phyloP scores from a whole-genome alignment of 2,888 invertebrate genomes.

The Lasius platythorax region DNA sequence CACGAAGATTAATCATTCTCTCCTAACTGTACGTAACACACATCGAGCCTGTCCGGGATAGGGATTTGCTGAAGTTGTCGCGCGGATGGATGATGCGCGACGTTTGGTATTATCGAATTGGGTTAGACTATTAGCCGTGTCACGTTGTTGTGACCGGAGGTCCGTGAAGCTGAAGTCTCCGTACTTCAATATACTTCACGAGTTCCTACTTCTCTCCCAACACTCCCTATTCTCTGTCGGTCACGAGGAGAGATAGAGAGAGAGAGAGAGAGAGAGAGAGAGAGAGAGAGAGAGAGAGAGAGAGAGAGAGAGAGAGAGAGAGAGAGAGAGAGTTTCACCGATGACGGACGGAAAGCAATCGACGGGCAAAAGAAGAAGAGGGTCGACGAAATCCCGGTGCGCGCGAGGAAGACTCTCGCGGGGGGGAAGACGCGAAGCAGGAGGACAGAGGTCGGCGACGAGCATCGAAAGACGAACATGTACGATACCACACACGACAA shows the following conservation, averaged over 20 bases:
- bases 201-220: neutral
- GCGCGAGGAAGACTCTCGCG: conserved; percentile 8
- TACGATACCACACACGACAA: neutral
- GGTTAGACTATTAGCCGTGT: neutral
- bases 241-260: conserved; percentile 1
- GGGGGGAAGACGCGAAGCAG: neutral
- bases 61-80: conserved; percentile 3
- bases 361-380: conserved; percentile 33
- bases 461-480: conserved; percentile 21
- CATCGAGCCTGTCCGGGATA: conserved; percentile 34
- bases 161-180: neutral
- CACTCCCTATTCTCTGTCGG: conserved; percentile 1
- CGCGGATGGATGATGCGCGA: neutral
- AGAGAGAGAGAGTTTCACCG: conserved; percentile 6
- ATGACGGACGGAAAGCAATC: conserved; percentile 23
- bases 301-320: no score
- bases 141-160: conserved; percentile 12
- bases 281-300: no score
- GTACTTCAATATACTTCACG: conserved; percentile 23
- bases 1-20: conserved; percentile 38
- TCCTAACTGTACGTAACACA: conserved; percentile 26
- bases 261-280: neutral
- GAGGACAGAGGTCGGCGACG: conserved; percentile 42
- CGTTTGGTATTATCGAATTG: neutral
- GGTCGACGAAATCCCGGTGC: conserved; percentile 34